Base-by-base conservation (phyloP, 2,113 vertebrate species). In the Neopipo cinnamomea region DNA sequence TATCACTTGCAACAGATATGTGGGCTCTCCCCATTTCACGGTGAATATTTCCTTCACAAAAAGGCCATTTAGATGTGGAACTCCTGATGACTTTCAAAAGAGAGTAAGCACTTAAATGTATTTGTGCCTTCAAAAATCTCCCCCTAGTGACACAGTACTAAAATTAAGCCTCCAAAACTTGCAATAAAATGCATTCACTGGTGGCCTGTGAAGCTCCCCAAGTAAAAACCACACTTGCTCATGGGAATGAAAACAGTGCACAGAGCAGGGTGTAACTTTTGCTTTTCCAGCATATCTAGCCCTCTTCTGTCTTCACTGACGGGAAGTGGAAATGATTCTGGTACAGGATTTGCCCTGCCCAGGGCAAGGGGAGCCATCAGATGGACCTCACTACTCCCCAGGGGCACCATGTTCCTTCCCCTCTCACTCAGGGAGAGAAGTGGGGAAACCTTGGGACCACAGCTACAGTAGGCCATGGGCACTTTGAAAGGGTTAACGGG, bases 71-170 rank as follows among this genome's bases (percentile, higher is more conserved):
- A 74, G 50, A 72, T 67, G 41, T 4, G 0, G 62, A 90, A 85
- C 25, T 93, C 44, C 44, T 74, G 61, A 35, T 86, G 88, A 95
- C 85, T 86, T 92, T 96, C 76, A 92, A 84, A 84, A 71, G 72
- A 90, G 23, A 82, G 42, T 72, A 89, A 91, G 83, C 23, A 56
- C 61, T 88, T 86, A 86, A 82, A 91, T 56, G 66, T 20, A 78
- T 67, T 88, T 86, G 70, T 78, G 28, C 49, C 88, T 90, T 85
- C 49, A 93, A 78, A 95, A 96, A 96, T 86, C 91, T 94, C 88
- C 85, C 95, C 85, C 88, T 93, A 84, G 85, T 82, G 93, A 89
- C 89, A 79, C 8, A 65, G 88, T 16, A 88, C 39, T 85, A 96
- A 97, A 95, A 96, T 56, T 44, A 75, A 78, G 49, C 24, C 66